Conservation (phyloP, 2,888 invertebrate species). For the Rhagophthalmus giganteus region DNA sequence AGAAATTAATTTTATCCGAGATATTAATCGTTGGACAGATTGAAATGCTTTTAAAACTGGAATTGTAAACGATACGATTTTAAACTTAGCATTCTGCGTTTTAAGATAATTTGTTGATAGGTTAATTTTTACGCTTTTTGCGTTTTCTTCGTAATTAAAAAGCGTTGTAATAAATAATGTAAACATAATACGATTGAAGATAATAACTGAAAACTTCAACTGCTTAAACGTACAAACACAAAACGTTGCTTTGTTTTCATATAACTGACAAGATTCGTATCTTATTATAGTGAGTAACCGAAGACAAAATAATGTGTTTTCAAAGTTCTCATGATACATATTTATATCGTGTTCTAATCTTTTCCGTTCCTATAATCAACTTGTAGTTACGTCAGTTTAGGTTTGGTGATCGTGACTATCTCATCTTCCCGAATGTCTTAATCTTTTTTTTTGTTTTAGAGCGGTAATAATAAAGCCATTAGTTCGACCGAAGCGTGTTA, state of each 20-base stretch:
- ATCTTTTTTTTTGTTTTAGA: slow-evolving; percentile 26
- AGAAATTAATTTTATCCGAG: slow-evolving; percentile 21
- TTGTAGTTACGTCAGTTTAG: slow-evolving; percentile 23
- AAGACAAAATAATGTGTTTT: no score
- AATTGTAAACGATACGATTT: slow-evolving; percentile 8
- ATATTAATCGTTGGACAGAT: slow-evolving; percentile 8
- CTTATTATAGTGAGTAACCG: no score
- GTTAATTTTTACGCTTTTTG: no score
- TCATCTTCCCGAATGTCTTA: slow-evolving; percentile 30
- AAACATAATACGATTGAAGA: no score
- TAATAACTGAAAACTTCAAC: no score
- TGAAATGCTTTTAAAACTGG: slow-evolving; percentile 9
- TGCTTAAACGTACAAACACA: no score
- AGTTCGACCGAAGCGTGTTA: slow-evolving; percentile 29
- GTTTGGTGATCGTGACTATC: slow-evolving; percentile 32
- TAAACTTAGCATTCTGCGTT: no score
- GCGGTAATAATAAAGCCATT: slow-evolving; percentile 32
- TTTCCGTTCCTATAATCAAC: slow-evolving; percentile 28
- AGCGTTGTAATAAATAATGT: no score
- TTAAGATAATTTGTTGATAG: no score
- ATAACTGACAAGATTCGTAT: no score
- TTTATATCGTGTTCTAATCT: slow-evolving; percentile 22
- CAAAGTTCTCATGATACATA: slow-evolving; percentile 30
- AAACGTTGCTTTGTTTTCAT: no score
- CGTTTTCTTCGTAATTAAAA: no score